phyloP scores from a whole-genome alignment of 2,113 vertebrate genomes.

The Calyptomena viridis region DNA sequence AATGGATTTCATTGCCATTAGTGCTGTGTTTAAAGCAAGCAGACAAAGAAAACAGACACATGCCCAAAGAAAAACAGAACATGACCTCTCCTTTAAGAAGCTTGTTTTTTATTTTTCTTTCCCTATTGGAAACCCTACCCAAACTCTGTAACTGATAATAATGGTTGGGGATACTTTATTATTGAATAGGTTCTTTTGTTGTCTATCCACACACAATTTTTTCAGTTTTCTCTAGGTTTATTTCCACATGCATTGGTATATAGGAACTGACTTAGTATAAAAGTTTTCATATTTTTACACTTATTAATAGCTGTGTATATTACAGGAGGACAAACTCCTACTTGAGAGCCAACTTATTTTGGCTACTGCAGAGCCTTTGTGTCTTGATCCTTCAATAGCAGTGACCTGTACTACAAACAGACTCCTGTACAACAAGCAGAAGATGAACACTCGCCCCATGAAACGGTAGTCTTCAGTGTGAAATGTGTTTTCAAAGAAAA shows the following conservation, averaged over 20 bases:
- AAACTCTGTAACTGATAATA: not conserved
- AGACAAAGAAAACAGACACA: not conserved
- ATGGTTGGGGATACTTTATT: not conserved
- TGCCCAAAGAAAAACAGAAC: not conserved
- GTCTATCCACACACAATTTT: not conserved
- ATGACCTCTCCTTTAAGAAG: not conserved
- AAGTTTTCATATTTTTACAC: not conserved
- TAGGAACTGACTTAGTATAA: not conserved
- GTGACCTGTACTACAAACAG: constrained; percentile 95
- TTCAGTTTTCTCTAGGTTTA: not conserved
- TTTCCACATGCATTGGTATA: accelerated
- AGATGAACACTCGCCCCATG: constrained; percentile 96
- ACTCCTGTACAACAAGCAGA: constrained; percentile 95
- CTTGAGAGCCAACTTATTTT: constrained; percentile 96
- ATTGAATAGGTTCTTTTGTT: not conserved
- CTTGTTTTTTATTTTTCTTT: not conserved
- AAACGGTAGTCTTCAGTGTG: constrained; percentile 79
- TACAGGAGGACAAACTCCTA: constrained; percentile 94
- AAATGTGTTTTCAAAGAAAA: not conserved
- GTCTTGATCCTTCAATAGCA: constrained; percentile 96
- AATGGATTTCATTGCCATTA: not conserved
- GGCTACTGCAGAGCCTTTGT: constrained; percentile 94
- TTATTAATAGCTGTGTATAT: not conserved
- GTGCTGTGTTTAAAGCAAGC: not conserved
- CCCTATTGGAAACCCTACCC: not conserved